Base-by-base conservation (phyloP, 2,888 invertebrate genomes). In the Andrena minutula region DNA sequence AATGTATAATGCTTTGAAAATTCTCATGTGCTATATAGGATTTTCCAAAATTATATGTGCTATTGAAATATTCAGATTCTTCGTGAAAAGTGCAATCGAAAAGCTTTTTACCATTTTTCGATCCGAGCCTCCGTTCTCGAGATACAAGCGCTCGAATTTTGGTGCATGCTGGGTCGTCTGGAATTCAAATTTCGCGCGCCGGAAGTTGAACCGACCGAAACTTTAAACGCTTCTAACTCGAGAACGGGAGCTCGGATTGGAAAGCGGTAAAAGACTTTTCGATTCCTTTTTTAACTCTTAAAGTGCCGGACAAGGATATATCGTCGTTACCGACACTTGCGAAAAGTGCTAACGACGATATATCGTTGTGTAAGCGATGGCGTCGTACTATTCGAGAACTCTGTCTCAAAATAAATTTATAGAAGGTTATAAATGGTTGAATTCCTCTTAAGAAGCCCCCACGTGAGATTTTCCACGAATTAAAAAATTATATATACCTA, bases 261-360 rank as follows among this genome's bases (percentile, higher is more conserved):
- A 41, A 12, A 41, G 16, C 41, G 41, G 12, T 41, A 41, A 41
- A 0, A 12, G 16, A 3, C 12, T 41, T 41, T 41, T 41, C 41
- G 41, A 16, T 16, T 41, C 16, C 41, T 41, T 41, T 41, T 53
- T 53, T 53, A 53, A 20, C 51, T 61, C 68, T 70, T 66, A 75
- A 65, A 78, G 56, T 47, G 47, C 26, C 60, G 58, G 23, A 20
- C 51, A 51, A 68, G 61, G 78, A 82, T 81, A 72, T 65, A 70
- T 74, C 69, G 75, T 69, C n/a, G 68, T 74, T 79, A 20, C 58
- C 26, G 47, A 69, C 65, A 79, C 58, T 65, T 41, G 79, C 70
- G 61, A 79, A 66, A 66, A 73, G 60, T 73, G 65, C 47, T 72
- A 66, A 64, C 51, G 72, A 49, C n/a, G 78, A 82, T 81, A 72